Evolutionary conservation across 2,113 vertebrate species (phyloP), one percentile per base, ranked within the genome.

Genomic region (Dolichallabes microphthalmus): DNA sequence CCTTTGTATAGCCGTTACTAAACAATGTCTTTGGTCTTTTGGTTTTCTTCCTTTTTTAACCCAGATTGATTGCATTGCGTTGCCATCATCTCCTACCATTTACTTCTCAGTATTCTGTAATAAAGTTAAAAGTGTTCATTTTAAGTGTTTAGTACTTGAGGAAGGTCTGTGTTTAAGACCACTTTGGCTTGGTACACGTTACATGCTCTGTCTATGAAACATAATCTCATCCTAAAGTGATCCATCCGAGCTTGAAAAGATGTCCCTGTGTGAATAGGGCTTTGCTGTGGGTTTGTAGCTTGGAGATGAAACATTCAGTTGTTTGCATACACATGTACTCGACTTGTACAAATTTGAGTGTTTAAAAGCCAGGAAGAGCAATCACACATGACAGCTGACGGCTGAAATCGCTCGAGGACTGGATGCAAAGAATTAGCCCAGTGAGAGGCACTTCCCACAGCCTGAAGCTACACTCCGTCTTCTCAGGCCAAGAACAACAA

Each of bases 261-360:
- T 20, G 17, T 30, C 52, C 10, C 53, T 20, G 2, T 77, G n/a
- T 32, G 53, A 27, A 20, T 0, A 30, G 75, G 5, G n/a, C n/a
- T 77, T 77, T 77, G 78, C 45, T 80, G 78, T 61, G 61, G 35
- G 27, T 50, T 64, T 45, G n/a, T n/a, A 45, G 30, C 35, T 30
- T n/a, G 8, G 39, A 61, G 55, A 39, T 39, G 20, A 45, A 81
- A 50, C 35, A 10, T 64, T 81, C 52, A 8, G 75, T 30, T 53
- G 22, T 75, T 50, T 27, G 45, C 32, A 27, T 35, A 80, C 80
- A 52, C 39, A 27, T 2, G 30, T 30, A 78, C 76, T 35, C 27
- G 73, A 61, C 60, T 81, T 64, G 14, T 45, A 27, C 35, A 11
- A 27, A 50, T n/a, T 64, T 27, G 4, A 27, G 27, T 55, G 14